A percentile compares a stretch with the other conserved stretches of the same genome.
phyloP scores from a whole-genome alignment of 1,140 invertebrate genomes.

The Bombus waltoni region DNA sequence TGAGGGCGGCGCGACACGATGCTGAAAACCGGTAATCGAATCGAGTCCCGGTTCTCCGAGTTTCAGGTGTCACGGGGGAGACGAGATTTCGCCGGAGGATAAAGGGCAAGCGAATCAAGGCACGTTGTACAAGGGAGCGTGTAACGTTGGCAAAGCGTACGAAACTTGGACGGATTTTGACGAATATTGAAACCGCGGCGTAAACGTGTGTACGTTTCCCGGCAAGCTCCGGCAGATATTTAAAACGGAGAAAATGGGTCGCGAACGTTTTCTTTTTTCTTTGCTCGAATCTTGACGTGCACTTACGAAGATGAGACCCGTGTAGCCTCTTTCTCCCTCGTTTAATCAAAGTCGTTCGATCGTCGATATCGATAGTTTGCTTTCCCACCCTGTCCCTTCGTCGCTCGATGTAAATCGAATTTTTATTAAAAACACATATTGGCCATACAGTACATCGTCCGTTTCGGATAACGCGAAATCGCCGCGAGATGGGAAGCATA shows the following conservation, averaged over 20 bases:
- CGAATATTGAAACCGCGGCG: conserved; percentile 42
- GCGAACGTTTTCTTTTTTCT: background rate
- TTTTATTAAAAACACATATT: background rate
- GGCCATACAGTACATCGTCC: too few species aligned
- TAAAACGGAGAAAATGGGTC: conserved; percentile 47
- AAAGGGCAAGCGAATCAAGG: too few species aligned
- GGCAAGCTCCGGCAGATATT: conserved; percentile 6
- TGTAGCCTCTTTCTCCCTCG: background rate
- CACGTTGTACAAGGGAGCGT: background rate
- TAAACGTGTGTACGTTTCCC: conserved; percentile 7
- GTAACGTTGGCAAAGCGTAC: background rate
- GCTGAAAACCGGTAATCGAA: conserved; percentile 11
- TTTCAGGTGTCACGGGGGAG: conserved; percentile 10
- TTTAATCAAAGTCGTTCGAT: background rate
- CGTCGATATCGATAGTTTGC: background rate
- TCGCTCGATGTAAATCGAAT: background rate
- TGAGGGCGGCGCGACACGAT: background rate
- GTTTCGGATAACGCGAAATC: background rate
- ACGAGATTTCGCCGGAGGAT: background rate
- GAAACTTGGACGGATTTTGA: conserved; percentile 13
- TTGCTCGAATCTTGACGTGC: conserved; percentile 9
- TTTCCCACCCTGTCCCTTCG: background rate
- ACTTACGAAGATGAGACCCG: conserved; percentile 39
- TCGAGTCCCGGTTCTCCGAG: background rate
- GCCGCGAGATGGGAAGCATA: too few species aligned